Base-by-base conservation (phyloP, 2,113 vertebrate species). In the Protomyctophum bolini region DNA sequence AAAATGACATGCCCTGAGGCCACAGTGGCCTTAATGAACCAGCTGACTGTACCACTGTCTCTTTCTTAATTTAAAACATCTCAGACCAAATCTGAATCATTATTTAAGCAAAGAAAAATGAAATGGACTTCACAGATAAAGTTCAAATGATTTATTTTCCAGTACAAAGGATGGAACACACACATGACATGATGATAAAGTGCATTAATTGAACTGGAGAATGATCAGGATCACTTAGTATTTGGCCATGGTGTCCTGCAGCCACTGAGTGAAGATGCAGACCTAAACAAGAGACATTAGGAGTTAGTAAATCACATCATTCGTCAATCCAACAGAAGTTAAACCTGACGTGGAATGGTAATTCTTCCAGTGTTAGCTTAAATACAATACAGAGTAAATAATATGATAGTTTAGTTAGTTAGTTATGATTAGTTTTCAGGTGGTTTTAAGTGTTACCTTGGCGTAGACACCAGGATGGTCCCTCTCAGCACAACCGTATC, bases 391-490 rank as follows among this genome's bases (percentile, higher is more conserved):
- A 41, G 33, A 41, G 33, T 41, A 41, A 41, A 41, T 41, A 41
- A 41, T 41, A 41, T 41, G 33, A 41, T 41, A 41, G 3, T 41
- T 41, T 21, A 21, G 21, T 21, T 21, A 21, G 21, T 21, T 21
- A 21, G 21, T 21, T 21, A 21, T 21, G 21, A 41, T 41, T 41
- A 1, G 21, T 21, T 41, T 41, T 41, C 3, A 41, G 33, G 33
- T 3, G 33, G 33, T 41, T 63, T 47, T 51, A 10, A 9, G 7
- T 45, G n/a, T 63, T 86, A 92, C 94, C 82, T 87, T 95, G 83
- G 91, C 85, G 75, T 96, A 96, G 58, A 96, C 94, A 7, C 94
- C 94, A 5, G 94, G 94, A 8, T 75, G 33, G 8, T 83, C 14
- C 66, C 6, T 79, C 87, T 86, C 77, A 66, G 93, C 93, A 62